A percentile compares a stretch with the other conserved stretches of the same genome.
Evolutionary conservation across 2,113 vertebrate species (phyloP).

Genomic region (Noctilio leporinus): DNA sequence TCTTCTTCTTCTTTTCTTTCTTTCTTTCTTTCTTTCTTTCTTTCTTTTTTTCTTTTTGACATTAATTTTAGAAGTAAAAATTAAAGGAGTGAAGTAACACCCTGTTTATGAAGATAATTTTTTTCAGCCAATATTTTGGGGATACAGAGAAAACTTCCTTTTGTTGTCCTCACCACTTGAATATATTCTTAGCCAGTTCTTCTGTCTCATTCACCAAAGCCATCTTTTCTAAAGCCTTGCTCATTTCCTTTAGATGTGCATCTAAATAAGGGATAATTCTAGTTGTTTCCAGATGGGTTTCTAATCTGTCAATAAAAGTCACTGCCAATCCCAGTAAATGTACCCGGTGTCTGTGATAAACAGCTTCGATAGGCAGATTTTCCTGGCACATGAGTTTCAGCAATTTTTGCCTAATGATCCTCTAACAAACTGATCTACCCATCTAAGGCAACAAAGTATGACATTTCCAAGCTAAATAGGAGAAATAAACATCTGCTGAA

Average conservation of each 20-base stretch:
- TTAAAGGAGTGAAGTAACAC: neutral
- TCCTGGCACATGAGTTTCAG: conserved; percentile 83
- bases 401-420: conserved; percentile 78
- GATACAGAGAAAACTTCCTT: conserved; percentile 57
- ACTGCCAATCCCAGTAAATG: conserved; percentile 82
- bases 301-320: conserved; percentile 86
- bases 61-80: conserved; percentile 21
- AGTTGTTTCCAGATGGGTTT: conserved; percentile 80
- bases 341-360: conserved; percentile 85
- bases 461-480: conserved; percentile 75
- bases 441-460: too few species aligned
- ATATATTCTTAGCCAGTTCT: conserved; percentile 80
- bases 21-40: too few species aligned
- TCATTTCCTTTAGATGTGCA: conserved; percentile 77
- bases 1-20: too few species aligned
- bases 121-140: conserved; percentile 54
- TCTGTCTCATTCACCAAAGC: conserved; percentile 80
- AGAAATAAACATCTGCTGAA: conserved; percentile 80
- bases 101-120: conserved; percentile 63
- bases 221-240: conserved; percentile 76
- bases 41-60: neutral
- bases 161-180: conserved; percentile 80
- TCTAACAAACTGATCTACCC: too few species aligned
- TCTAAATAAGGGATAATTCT: conserved; percentile 74
- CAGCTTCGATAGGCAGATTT: conserved; percentile 85